These are phyloP conservation scores for Craseonycteris thonglongyai DNA, from an alignment of 2,113 vertebrate genomes.

Conservation along the genomic window DNA sequence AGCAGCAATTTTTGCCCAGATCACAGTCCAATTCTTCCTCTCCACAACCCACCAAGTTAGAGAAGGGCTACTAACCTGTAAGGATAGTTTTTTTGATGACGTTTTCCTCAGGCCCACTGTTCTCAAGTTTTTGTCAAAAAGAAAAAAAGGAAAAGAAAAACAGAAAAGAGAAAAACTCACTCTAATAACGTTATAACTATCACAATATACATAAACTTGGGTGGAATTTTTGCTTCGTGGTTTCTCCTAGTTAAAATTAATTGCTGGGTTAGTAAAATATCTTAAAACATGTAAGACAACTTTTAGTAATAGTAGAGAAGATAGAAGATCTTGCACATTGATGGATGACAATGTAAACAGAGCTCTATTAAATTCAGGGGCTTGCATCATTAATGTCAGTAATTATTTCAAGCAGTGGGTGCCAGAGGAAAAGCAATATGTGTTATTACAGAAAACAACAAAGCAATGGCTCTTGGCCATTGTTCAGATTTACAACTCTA, in stretches of 20 bases:
- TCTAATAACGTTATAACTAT: neutral
- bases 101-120: too few relatives aligned
- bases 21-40: neutral
- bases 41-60: accelerated
- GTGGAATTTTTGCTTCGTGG: neutral
- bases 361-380: constrained; percentile 30
- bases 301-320: constrained; percentile 7
- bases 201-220: neutral
- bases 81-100: too few relatives aligned
- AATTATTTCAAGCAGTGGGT: constrained; percentile 49
- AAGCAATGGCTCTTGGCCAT: neutral
- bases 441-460: neutral
- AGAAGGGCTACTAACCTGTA: accelerated
- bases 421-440: constrained; percentile 37
- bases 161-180: too few relatives aligned
- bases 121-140: neutral
- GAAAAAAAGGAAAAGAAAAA: neutral
- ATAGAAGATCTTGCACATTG: neutral
- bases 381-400: neutral
- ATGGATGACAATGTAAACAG: constrained; percentile 31
- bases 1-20: neutral
- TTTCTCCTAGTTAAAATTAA: neutral
- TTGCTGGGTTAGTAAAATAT: neutral
- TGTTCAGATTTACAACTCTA: neutral
- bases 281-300: constrained; percentile 8